Evolutionary conservation across 2,113 vertebrate species (phyloP).

Genomic region (Ammodytes dubius): DNA sequence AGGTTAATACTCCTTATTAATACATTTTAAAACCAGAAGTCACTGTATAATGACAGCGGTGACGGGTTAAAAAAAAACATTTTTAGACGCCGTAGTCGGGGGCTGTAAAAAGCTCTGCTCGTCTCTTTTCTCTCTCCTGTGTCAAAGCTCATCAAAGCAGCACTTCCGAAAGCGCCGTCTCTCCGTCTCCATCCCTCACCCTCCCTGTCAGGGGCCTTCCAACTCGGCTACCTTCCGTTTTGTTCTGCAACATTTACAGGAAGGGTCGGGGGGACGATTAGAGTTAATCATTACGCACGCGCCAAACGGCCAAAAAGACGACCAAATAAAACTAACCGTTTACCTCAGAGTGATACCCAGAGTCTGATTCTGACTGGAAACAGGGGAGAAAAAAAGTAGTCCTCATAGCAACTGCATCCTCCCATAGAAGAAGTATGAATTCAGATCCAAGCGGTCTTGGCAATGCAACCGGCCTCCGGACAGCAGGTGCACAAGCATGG

Average conservation of each 20-base stretch:
- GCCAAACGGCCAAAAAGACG: constrained; percentile 33
- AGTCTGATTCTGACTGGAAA: constrained; percentile 13
- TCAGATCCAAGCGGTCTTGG: constrained; percentile 43
- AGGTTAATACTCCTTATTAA: not conserved
- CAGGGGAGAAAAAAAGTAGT: constrained; percentile 21
- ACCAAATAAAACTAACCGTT: constrained; percentile 43
- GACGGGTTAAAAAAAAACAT: not conserved
- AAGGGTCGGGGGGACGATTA: constrained; percentile 50
- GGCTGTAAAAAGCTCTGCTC: constrained; percentile 19
- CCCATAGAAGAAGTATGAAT: constrained; percentile 23
- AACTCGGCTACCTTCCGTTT: constrained; percentile 26
- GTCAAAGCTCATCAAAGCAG: constrained; percentile 52
- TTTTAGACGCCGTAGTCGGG: constrained; percentile 2
- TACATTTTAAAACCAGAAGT: constrained; percentile 9
- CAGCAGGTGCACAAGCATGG: constrained; percentile 33
- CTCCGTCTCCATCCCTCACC: constrained; percentile 56
- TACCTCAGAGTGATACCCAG: constrained; percentile 28
- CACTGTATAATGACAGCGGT: not conserved
- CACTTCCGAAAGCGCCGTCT: constrained; percentile 36
- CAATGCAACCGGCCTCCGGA: constrained; percentile 31
- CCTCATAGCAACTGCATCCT: constrained; percentile 42
- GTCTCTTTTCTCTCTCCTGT: constrained; percentile 40
- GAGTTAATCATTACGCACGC: constrained; percentile 65
- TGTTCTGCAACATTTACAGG: constrained; percentile 49
- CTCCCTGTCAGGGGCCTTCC: constrained; percentile 54